Conservation (phyloP, 2,113 vertebrate species). For the Oxyura jamaicensis region DNA sequence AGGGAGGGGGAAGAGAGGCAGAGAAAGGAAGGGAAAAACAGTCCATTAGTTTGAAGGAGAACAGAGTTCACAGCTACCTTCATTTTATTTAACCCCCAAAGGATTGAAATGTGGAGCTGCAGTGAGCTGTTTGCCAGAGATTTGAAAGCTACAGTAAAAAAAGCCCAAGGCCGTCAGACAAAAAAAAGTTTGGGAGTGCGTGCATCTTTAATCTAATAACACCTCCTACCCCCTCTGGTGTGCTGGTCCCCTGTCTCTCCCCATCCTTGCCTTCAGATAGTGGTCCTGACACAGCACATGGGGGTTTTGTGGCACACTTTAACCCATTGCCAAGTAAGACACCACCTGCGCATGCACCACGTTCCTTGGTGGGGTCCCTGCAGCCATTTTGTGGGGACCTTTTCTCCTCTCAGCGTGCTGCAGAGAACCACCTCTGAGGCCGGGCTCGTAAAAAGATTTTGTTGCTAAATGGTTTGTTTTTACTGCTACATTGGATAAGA, state of each 20-base stretch:
- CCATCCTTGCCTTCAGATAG: neutral
- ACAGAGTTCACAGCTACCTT: constrained; percentile 80
- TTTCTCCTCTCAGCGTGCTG: neutral
- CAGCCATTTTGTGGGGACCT: neutral
- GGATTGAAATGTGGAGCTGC: constrained; percentile 72
- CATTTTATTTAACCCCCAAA: constrained; percentile 78
- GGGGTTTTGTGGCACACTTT: accelerated
- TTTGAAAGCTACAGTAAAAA: constrained; percentile 70
- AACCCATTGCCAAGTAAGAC: accelerated
- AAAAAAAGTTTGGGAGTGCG: constrained; percentile 66
- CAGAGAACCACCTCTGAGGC: accelerated
- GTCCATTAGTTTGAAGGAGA: constrained; percentile 81
- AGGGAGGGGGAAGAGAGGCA: constrained; percentile 12
- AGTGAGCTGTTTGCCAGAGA: constrained; percentile 64
- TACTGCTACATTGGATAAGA: accelerated
- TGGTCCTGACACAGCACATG: accelerated
- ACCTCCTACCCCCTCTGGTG: neutral
- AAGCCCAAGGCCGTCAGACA: constrained; percentile 73
- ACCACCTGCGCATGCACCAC: accelerated
- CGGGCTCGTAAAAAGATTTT: accelerated
- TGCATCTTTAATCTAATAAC: constrained; percentile 36
- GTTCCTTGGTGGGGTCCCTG: neutral
- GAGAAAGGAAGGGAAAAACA: constrained; percentile 46
- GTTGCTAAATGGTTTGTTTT: neutral
- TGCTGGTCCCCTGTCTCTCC: neutral